Conservation (phyloP, 1,140 invertebrate species). For the Drosophila punjabiensis region DNA sequence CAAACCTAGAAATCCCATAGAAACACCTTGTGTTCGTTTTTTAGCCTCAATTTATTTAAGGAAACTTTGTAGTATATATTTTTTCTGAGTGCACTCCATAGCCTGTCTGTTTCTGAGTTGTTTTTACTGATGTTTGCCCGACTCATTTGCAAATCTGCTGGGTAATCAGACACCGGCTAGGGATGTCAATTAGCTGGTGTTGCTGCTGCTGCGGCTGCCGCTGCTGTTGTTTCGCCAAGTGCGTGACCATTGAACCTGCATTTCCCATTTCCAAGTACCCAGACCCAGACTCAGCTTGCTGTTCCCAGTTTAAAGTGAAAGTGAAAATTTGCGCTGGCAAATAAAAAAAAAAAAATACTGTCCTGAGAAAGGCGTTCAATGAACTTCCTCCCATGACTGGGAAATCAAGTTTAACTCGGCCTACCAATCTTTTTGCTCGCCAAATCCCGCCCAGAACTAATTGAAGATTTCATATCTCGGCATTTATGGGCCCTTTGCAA, state of each 20-base stretch:
- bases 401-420: constrained; percentile 15
- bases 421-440: background rate
- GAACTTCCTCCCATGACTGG: constrained; percentile 16
- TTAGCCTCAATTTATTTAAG: background rate
- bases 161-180: constrained; percentile 61
- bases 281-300: constrained; percentile 7
- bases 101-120: constrained; percentile 24
- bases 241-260: constrained; percentile 62
- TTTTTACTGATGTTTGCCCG: constrained; percentile 42
- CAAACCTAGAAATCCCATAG: background rate
- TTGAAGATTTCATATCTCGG: constrained; percentile 52
- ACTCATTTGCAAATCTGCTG: constrained; percentile 67
- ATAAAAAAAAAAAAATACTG: constrained; percentile 1
- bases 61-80: background rate
- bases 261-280: constrained; percentile 35
- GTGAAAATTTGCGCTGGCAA: constrained; percentile 52
- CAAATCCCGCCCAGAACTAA: constrained; percentile 42
- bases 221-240: constrained; percentile 36
- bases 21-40: background rate
- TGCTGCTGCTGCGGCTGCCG: constrained; percentile 1
- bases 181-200: constrained; percentile 51
- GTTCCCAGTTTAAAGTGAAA: constrained; percentile 51
- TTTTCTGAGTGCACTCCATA: background rate
- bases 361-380: constrained; percentile 35
- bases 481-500: constrained; percentile 40